Conservation (phyloP, 2,888 invertebrate genomes). For the Oscheius onirici region DNA sequence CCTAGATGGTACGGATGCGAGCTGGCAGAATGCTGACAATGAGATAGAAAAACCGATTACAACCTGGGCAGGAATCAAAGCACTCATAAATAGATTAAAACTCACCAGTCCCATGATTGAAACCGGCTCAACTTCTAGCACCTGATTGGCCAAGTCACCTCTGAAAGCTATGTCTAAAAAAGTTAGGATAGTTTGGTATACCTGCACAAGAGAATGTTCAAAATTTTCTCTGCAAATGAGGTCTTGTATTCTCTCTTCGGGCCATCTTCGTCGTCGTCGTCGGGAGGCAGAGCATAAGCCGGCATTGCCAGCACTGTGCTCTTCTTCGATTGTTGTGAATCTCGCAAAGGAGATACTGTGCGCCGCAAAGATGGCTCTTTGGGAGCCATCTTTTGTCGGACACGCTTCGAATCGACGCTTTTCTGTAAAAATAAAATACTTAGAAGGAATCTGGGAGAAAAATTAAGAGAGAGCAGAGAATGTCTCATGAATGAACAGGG, state of each 20-base stretch:
- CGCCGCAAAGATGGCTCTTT: slow-evolving; percentile 28
- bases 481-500: not conserved
- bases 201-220: slow-evolving; percentile 56
- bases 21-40: no score
- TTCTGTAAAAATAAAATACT: slow-evolving; percentile 5
- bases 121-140: slow-evolving; percentile 53
- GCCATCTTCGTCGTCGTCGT: slow-evolving; percentile 54
- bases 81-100: not conserved
- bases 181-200: slow-evolving; percentile 14
- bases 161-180: slow-evolving; percentile 25
- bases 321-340: slow-evolving; percentile 28
- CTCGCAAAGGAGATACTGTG: slow-evolving; percentile 19
- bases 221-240: slow-evolving; percentile 48
- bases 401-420: not conserved
- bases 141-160: slow-evolving; percentile 51
- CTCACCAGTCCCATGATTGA: slow-evolving; percentile 53
- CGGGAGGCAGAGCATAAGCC: slow-evolving; percentile 22
- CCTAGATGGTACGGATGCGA: no score
- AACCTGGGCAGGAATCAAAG: no score
- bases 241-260: slow-evolving; percentile 44
- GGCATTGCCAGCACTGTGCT: slow-evolving; percentile 30
- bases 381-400: slow-evolving; percentile 21
- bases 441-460: not conserved
- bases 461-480: not conserved
- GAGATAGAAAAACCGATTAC: no score